phyloP scores from a whole-genome alignment of 2,797 vertebrate genomes.

The Molossus alvarezi region DNA sequence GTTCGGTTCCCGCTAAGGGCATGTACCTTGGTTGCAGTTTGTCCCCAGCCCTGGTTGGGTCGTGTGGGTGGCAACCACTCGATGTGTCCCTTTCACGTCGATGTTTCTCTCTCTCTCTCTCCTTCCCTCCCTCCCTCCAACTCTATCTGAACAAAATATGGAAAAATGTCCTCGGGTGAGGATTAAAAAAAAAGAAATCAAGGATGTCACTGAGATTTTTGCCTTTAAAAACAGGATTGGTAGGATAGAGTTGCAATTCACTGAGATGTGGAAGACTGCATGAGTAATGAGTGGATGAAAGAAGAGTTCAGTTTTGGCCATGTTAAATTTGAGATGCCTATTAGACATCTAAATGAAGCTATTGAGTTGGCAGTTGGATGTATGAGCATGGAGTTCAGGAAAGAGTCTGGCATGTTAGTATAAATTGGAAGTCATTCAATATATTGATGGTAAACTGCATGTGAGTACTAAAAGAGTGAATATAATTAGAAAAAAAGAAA shows the following conservation, averaged over 20 bases:
- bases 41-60: too few relatives aligned
- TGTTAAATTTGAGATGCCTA: not conserved
- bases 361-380: not conserved
- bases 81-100: too few relatives aligned
- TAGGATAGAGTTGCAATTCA: slow-evolving; percentile 24
- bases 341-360: slow-evolving; percentile 6
- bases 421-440: not conserved
- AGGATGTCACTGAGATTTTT: not conserved
- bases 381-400: not conserved
- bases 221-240: not conserved
- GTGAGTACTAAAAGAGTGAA: not conserved
- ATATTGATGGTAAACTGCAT: not conserved
- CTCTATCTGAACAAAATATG: too few relatives aligned
- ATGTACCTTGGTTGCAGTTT: too few relatives aligned
- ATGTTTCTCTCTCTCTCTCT: too few relatives aligned
- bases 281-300: not conserved
- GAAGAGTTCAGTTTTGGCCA: not conserved
- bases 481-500: slow-evolving; percentile 19
- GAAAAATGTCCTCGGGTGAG: too few relatives aligned
- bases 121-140: too few relatives aligned
- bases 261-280: not conserved
- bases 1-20: too few relatives aligned
- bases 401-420: not conserved
- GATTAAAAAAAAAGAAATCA: not conserved
- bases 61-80: too few relatives aligned